A percentile compares a stretch with the other conserved stretches of the same genome.
phyloP scores from a whole-genome alignment of 2,888 invertebrate genomes.

The Anodontia alba region DNA sequence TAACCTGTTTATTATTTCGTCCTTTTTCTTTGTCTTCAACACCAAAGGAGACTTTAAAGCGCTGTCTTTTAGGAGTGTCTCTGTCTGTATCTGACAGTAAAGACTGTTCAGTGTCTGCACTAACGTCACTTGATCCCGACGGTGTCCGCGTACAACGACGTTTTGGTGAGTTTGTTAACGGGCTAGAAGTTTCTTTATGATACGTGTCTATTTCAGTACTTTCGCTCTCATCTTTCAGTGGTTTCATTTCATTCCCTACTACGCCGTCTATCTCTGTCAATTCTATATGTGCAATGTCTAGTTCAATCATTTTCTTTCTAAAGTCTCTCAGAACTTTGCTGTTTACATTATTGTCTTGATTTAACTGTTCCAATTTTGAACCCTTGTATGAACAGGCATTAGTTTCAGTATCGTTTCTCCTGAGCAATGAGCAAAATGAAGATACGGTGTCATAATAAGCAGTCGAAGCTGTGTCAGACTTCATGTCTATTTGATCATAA shows the following conservation, averaged over 20 bases:
- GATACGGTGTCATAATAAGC: slow-evolving; percentile 52
- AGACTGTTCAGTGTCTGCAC: slow-evolving; percentile 3
- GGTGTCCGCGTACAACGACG: neutral
- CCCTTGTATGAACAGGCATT: neutral
- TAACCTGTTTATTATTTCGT: neutral
- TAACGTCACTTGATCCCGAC: slow-evolving; percentile 1
- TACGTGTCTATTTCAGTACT: neutral
- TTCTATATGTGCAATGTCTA: neutral
- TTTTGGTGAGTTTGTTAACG: neutral
- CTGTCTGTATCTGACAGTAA: neutral
- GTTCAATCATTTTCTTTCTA: neutral
- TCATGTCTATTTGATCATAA: slow-evolving; percentile 43
- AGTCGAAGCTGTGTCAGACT: slow-evolving; percentile 40
- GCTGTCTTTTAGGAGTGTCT: neutral
- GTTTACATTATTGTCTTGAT: neutral
- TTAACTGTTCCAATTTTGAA: neutral
- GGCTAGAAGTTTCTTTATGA: neutral
- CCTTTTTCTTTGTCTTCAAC: neutral
- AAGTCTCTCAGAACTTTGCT: neutral
- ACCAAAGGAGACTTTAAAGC: neutral
- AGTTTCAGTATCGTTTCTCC: neutral
- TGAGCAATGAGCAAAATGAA: slow-evolving; percentile 51
- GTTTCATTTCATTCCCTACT: neutral
- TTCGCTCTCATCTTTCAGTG: neutral
- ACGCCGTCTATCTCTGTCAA: neutral